Base-by-base conservation (phyloP, 2,888 invertebrate species). In the Bruchidius siliquastri region DNA sequence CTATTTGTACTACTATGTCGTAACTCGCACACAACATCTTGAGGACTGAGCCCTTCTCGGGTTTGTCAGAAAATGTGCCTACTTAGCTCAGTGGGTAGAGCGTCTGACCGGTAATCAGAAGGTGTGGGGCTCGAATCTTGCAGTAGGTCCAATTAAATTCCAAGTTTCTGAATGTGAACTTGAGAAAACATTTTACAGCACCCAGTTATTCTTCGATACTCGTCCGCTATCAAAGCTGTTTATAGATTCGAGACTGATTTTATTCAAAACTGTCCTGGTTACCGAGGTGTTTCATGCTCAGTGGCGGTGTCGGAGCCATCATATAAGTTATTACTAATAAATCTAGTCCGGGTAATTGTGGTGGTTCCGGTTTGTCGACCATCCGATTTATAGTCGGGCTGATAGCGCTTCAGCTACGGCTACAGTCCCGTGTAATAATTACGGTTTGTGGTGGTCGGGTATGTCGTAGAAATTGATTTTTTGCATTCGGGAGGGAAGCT, bases 271-370 rank as follows among this genome's bases (percentile, higher is more conserved):
- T 13, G 49, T 49, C 1, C 13, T 13, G 49, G 49, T 1, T 18
- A 49, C 18, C 49, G 6, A 49, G 6, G 18, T 13, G 18, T 13
- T 49, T 49, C 10, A 49, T 49, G 13, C 13, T 13, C 49, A 49
- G 49, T 13, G 26, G 26, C 26, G 26, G 2, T 49, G 18, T 18
- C 49, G 49, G 6, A 49, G 49, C 6, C 49, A 49, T 49, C 49
- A 74, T 80, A 79, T 81, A 82, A 83, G 82, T 83, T 83, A 83
- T 83, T 81, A 81, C 82, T 81, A 82, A 83, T 83, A 83, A 83
- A 83, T 83, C 81, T 82, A 78, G 80, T 78, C 77, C 80, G 80
- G 80, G 80, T 83, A 82, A 82, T 82, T 82, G 83, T 77, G 81
- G 81, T 79, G 75, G 82, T 83, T 80, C 81, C 81, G 81, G 81